Base-by-base conservation (phyloP, 2,888 invertebrate species). In the Oscheius sp. region DNA sequence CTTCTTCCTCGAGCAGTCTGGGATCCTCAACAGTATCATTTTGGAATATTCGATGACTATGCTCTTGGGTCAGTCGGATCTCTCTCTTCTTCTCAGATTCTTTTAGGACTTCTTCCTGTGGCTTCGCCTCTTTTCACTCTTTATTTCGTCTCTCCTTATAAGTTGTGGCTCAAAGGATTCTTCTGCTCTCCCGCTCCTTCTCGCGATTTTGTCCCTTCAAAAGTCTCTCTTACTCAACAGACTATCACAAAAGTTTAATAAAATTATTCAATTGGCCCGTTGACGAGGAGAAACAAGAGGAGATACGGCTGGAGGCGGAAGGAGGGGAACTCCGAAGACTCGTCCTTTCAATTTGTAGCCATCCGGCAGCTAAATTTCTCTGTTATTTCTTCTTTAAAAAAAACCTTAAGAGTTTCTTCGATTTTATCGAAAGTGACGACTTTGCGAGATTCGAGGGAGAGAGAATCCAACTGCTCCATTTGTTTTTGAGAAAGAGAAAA, bases 301-400 rank as follows among this genome's bases (percentile, higher is more conserved):
- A 31, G 55, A 20, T 17, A n/a, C 6, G 34, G 17, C 5, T 33
- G 55, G n/a, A 15, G 29, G 29, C 3, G 53, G 33, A 1, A 10
- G 34, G 27, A 27, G 27, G 15, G 74, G 77, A 0, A 77, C 72
- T 52, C 77, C 77, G 52, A 70, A 77, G 4, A 77, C 74, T 23
- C 77, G 70, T 10, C 77, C 77, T 20, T 74, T 71, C 52, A 78
- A 48, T 53, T 78, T 78, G 66, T 78, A 78, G 10, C 77, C 87
- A 76, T 87, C 87, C 3, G 87, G 87, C 55, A 86, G 75, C 17
- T 81, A 75, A 87, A 84, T 63, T 84, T 86, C 52, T 27, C 15
- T 52, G 52, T 27, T 52, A 27, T 52, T 5, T 15, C 3, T 5
- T 46, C 6, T 46, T 20, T 46, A 6, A 12, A n/a, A 17, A 17